A percentile compares a stretch with the other conserved stretches of the same genome.
These are phyloP conservation scores for Chelonus formosanus DNA, from an alignment of 2,888 invertebrate genomes.

Conservation along the genomic window DNA sequence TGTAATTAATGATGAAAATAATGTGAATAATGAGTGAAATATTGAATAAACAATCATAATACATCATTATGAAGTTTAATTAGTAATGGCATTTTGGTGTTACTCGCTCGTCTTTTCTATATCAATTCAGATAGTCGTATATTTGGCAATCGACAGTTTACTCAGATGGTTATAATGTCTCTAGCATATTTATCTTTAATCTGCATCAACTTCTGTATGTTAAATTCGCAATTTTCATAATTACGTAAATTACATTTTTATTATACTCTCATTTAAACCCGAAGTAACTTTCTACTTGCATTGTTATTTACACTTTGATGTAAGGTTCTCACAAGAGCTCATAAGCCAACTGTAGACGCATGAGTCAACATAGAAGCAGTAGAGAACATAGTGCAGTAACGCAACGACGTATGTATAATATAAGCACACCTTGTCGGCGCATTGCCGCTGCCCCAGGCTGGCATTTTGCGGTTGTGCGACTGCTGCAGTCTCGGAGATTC, in stretches of 20 bases:
- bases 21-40: neutral
- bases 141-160: constrained; percentile 20
- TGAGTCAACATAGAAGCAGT: constrained; percentile 10
- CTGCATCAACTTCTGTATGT: too few species aligned
- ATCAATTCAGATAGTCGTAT: constrained; percentile 10
- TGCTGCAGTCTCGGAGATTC: constrained; percentile 47
- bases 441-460: constrained; percentile 30
- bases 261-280: neutral
- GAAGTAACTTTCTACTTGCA: neutral
- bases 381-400: constrained; percentile 7
- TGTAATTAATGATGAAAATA: neutral
- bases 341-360: constrained; percentile 15
- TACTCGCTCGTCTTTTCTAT: neutral
- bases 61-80: constrained; percentile 10
- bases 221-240: neutral
- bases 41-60: neutral
- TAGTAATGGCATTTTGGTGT: neutral
- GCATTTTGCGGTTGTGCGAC: constrained; percentile 40
- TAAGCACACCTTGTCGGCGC: constrained; percentile 24
- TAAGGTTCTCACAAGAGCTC: constrained; percentile 9
- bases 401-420: constrained; percentile 6
- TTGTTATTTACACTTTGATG: constrained; percentile 2
- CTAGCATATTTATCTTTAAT: too few species aligned
- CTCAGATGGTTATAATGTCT: neutral
- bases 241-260: neutral